These are phyloP conservation scores for Tyto alba DNA, from an alignment of 2,113 vertebrate species.

Conservation along the genomic window DNA sequence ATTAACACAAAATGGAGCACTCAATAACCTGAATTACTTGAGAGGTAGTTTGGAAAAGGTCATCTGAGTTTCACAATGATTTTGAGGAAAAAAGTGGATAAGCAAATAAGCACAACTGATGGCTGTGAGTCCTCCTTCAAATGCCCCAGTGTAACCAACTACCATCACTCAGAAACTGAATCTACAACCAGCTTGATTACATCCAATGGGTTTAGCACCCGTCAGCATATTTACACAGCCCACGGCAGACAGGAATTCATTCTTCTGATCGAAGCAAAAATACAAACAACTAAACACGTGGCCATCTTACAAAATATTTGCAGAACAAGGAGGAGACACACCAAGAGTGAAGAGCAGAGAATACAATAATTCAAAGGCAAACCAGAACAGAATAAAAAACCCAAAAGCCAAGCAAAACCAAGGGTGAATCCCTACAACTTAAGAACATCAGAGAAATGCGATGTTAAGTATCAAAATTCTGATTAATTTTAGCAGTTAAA, in stretches of 20 bases:
- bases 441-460: background rate
- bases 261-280: background rate
- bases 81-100: background rate
- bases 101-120: background rate
- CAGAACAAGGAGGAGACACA: background rate
- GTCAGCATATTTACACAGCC: background rate
- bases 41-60: background rate
- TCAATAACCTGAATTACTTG: background rate
- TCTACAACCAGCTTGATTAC: background rate
- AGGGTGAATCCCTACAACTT: background rate
- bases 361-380: background rate
- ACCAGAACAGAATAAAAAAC: background rate
- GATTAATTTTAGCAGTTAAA: background rate
- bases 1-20: background rate
- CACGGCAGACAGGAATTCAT: background rate
- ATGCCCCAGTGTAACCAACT: background rate
- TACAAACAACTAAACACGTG: background rate
- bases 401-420: background rate
- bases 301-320: background rate
- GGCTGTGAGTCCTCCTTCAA: background rate
- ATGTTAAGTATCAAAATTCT: background rate
- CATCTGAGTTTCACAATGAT: background rate
- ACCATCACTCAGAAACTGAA: background rate
- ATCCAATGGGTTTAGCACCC: background rate
- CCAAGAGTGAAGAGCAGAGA: background rate